These are phyloP conservation scores for Arbacia lixula DNA, from an alignment of 53 echinoderm and acorn worm genomes.

Conservation along the genomic window DNA sequence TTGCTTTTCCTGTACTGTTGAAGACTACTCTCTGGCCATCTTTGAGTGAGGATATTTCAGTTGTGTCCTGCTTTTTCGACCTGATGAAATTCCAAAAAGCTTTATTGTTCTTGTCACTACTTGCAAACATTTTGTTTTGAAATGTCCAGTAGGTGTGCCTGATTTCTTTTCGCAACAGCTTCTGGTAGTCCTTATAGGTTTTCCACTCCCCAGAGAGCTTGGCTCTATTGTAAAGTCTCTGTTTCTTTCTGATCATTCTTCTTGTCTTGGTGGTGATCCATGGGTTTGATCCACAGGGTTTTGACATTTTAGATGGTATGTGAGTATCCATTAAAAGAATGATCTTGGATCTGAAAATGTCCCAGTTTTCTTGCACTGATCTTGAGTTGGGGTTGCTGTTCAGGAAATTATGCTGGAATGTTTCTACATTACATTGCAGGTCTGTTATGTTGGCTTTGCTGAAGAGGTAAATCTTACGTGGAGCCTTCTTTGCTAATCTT, in stretches of 20 bases:
- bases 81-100: too few species aligned
- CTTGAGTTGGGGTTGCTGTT: background rate
- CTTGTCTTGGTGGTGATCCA: constrained; percentile 41
- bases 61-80: background rate
- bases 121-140: constrained; percentile 13
- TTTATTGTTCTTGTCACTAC: too few species aligned
- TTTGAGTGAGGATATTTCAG: background rate
- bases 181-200: constrained; percentile 26
- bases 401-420: background rate
- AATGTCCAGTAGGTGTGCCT: constrained; percentile 6
- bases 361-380: constrained; percentile 11
- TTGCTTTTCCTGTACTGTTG: background rate
- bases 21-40: constrained; percentile 3
- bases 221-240: constrained; percentile 49
- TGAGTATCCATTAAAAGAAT: background rate
- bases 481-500: background rate
- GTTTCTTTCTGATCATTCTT: constrained; percentile 38
- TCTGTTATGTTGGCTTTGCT: background rate
- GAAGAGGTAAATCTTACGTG: background rate
- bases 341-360: background rate
- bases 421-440: background rate
- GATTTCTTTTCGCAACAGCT: constrained; percentile 15
- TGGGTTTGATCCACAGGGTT: background rate
- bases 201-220: constrained; percentile 36
- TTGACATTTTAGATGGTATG: constrained; percentile 9